Evolutionary conservation across 2,797 vertebrate species (phyloP), one percentile per base, ranked within the genome.

Genomic region (Spea hammondii): DNA sequence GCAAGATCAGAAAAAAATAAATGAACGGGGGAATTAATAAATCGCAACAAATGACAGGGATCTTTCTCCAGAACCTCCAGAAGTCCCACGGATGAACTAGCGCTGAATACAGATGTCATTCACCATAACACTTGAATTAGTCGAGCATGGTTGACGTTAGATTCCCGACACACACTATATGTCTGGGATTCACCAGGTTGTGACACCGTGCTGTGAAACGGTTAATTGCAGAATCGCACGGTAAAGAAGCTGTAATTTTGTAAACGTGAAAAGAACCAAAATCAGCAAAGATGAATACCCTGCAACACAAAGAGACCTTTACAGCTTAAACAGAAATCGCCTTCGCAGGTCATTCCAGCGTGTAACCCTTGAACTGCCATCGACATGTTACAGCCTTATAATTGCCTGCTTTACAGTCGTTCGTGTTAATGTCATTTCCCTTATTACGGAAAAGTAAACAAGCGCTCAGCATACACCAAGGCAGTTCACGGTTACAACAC

Each of bases 1-100:
- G 90, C 86, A 87, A 83, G 85, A 89, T 54, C 85, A 79, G 78
- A 86, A 32, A 89, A 86, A 84, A 78, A 89, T 79, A 91, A 91
- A 91, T 87, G 78, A 88, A 72, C 79, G 89, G 87, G 60, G 77
- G 83, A 90, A 86, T 17, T 1, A 89, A 51, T 72, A 47, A 83
- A 90, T 89, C 4, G 48, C 9, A 90, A 91, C 90, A 88, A 86
- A 85, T 82, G 85, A 87, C 66, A 71, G 79, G 57, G 12, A 53
- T 53, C 10, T 53, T 53, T 51, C 47, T 69, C 8, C 6, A 57
- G 13, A 49, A 12, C 32, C 47, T 69, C 8, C 6, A 57, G 13
- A 49, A 12, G 13, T 13, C 53, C 32, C 13, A 77, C 76, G 62
- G 48, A 77, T n/a, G 55, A 70, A 14, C 57, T 49, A 53, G 14